These are phyloP conservation scores for Erinaceus europaeus DNA, from an alignment of 2,113 vertebrate species.

Conservation along the genomic window DNA sequence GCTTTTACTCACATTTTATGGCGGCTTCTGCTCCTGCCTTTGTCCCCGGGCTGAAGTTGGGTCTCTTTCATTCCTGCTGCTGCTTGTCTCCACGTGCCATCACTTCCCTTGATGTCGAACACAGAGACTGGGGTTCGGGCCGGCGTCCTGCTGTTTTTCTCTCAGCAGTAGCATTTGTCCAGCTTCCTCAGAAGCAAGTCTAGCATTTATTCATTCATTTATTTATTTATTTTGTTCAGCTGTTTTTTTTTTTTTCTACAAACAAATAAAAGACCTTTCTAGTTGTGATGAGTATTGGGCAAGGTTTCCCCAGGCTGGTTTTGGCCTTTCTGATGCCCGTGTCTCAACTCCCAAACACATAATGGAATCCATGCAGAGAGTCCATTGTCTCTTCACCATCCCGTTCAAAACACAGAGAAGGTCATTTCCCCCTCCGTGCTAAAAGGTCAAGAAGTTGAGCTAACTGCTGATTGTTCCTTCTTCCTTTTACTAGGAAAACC, in stretches of 20 bases:
- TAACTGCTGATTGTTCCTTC: neutral
- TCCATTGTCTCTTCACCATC: neutral
- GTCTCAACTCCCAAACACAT: neutral
- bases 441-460: neutral
- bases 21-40: neutral
- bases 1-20: neutral
- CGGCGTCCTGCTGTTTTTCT: constrained; percentile 33
- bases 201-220: neutral
- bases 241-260: constrained; percentile 3
- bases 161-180: constrained; percentile 26
- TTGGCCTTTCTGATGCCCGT: constrained; percentile 3
- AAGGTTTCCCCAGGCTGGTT: neutral
- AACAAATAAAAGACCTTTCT: neutral
- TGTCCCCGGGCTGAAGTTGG: constrained; percentile 12
- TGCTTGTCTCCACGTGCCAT: constrained; percentile 9
- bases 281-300: constrained; percentile 36
- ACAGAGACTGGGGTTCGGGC: constrained; percentile 2
- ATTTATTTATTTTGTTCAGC: neutral
- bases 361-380: constrained; percentile 33
- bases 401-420: constrained; percentile 19
- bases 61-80: constrained; percentile 28
- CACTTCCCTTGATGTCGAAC: constrained; percentile 36
- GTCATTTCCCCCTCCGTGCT: neutral
- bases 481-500: constrained; percentile 3
- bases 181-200: neutral